phyloP scores from a whole-genome alignment of 2,888 invertebrate genomes.

The Steinernema scapterisci region DNA sequence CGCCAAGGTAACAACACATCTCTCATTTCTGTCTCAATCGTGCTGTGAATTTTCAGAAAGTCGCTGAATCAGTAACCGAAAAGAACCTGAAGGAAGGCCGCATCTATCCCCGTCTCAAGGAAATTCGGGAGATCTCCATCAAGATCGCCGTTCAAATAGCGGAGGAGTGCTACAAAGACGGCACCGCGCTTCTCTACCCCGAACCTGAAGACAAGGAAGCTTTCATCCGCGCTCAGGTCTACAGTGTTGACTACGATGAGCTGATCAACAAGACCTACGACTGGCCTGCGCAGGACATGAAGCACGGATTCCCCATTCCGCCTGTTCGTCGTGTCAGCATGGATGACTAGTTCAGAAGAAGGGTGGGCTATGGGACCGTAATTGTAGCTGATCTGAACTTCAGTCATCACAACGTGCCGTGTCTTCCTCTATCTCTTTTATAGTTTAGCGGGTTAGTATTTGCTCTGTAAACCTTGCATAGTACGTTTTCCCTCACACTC shows the following conservation, averaged over 20 bases:
- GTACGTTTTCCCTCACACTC: not conserved
- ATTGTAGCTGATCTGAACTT: not conserved
- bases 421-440: not conserved
- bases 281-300: constrained; percentile 69
- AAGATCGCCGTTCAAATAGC: constrained; percentile 83
- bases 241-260: constrained; percentile 70
- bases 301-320: constrained; percentile 65
- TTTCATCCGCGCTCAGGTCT: constrained; percentile 70
- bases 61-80: constrained; percentile 82
- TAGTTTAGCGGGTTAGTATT: not conserved
- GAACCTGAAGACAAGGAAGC: constrained; percentile 72
- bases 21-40: not conserved
- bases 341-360: constrained; percentile 52
- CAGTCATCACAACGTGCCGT: not conserved
- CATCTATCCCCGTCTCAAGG: constrained; percentile 85
- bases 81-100: constrained; percentile 82
- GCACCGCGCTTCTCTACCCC: constrained; percentile 71
- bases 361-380: constrained; percentile 30
- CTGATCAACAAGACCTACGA: constrained; percentile 70
- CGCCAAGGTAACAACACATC: constrained; percentile 76
- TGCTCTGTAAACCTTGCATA: not conserved
- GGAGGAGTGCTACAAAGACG: constrained; percentile 78
- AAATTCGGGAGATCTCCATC: constrained; percentile 84
- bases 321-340: constrained; percentile 60
- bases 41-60: constrained; percentile 73